phyloP scores from a whole-genome alignment of 2,113 vertebrate species.

The Rhizomys pruinosus region DNA sequence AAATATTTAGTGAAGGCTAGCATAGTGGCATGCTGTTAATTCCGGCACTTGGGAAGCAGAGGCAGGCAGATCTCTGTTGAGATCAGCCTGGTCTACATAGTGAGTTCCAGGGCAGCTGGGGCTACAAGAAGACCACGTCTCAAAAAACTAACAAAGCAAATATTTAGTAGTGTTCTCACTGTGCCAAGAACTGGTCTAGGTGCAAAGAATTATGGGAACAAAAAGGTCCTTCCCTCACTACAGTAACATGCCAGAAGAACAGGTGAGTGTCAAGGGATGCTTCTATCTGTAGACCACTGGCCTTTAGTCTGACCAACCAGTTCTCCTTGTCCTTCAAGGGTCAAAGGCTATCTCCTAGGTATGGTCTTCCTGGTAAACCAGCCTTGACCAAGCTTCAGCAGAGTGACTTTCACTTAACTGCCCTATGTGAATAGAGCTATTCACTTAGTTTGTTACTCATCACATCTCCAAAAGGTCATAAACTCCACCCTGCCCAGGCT shows the following conservation, averaged over 20 bases:
- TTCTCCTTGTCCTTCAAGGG: background rate
- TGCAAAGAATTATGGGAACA: background rate
- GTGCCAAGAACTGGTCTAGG: background rate
- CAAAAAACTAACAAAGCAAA: background rate
- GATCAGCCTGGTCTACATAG: too few relatives aligned
- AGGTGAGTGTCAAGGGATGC: background rate
- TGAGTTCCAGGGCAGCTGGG: too few relatives aligned
- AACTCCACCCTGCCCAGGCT: background rate
- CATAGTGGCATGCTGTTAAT: too few relatives aligned
- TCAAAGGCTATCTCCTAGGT: background rate
- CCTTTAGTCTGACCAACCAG: background rate
- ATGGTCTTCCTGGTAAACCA: background rate
- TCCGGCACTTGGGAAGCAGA: too few relatives aligned
- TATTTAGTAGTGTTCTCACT: background rate
- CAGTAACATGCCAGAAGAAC: background rate
- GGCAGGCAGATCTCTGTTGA: too few relatives aligned
- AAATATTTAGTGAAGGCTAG: background rate
- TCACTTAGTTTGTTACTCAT: slow-evolving; percentile 5
- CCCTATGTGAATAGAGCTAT: background rate
- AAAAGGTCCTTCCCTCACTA: background rate
- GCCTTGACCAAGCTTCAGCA: background rate
- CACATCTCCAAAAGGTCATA: background rate
- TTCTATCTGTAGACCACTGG: background rate
- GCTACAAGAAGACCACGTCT: too few relatives aligned
- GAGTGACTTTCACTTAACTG: slow-evolving; percentile 6